Base-by-base conservation (phyloP, 2,113 vertebrate genomes). In the Lepidiolamprologus cunningtoni region DNA sequence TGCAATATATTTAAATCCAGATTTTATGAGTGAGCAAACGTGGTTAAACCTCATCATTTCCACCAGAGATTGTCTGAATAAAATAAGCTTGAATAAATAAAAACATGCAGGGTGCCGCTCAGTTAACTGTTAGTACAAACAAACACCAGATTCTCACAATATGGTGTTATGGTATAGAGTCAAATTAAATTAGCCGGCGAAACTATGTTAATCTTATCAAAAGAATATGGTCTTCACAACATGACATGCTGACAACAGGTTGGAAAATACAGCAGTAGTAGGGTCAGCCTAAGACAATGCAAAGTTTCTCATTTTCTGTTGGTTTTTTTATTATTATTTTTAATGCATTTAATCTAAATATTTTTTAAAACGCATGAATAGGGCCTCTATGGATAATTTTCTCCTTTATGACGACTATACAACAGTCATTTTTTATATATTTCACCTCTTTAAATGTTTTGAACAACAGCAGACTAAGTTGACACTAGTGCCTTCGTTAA, bases 71-170 rank as follows among this genome's bases (percentile, higher is more conserved):
- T 19, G 61, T 68, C 82, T 10, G 23, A n/a, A 52, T 35, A 37
- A 17, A 42, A 54, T 63, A 54, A 76, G 83, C 83, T 81, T 81
- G 37, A 54, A 66, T 76, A 85, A 82, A 85, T 58, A 82, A 50
- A 71, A 85, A 26, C 28, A 40, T 50, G 40, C 42, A 54, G 80
- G 6, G 11, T 35, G 61, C n/a, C 4, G 4, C 55, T 79, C 1
- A 14, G 50, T 57, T 55, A 26, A 58, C 12, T 8, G 23, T 54
- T 28, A 21, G 37, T 6, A 10, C 42, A 63, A 82, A 68, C 57
- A 89, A 85, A 88, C 13, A 52, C n/a, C 23, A 54, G 23, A 42
- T 85, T 79, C n/a, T 54, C 78, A 61, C 26, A 63, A 33, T 66
- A 26, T 82, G 66, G 23, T 21, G 33, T 4, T 7, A 45, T 17